Evolutionary conservation across 2,113 vertebrate species (phyloP).

Genomic region (Amia ocellicauda): DNA sequence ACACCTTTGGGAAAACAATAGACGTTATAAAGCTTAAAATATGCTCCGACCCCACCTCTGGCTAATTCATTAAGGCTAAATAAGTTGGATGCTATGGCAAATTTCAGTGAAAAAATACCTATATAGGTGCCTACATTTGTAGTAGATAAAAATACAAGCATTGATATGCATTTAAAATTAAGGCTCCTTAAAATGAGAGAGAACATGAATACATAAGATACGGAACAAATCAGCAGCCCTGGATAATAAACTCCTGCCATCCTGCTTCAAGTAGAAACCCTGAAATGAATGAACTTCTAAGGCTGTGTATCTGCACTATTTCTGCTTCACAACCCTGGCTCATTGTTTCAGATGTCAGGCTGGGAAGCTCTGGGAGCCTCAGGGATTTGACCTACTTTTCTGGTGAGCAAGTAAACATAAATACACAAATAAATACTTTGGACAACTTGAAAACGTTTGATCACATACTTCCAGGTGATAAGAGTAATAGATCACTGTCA

Average conservation of each 20-base stretch:
- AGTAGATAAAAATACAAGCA: too few relatives aligned
- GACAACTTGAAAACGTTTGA: slow-evolving; percentile 9
- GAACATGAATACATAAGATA: too few relatives aligned
- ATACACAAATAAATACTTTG: background rate
- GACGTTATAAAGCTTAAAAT: too few relatives aligned
- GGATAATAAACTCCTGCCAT: background rate
- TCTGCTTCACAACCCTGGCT: background rate
- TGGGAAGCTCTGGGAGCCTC: background rate
- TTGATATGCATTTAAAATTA: too few relatives aligned
- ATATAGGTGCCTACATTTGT: too few relatives aligned
- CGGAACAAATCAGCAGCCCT: background rate
- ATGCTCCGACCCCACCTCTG: too few relatives aligned
- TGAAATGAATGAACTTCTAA: slow-evolving; percentile 5
- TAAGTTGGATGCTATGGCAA: too few relatives aligned
- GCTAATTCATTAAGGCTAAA: too few relatives aligned
- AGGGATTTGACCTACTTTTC: slow-evolving; percentile 29
- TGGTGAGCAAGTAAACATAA: slow-evolving; percentile 5
- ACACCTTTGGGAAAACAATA: background rate
- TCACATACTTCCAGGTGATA: background rate
- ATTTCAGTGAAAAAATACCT: too few relatives aligned
- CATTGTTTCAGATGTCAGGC: slow-evolving; percentile 1
- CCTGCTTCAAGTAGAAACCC: background rate
- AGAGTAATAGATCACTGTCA: background rate
- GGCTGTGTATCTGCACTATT: background rate
- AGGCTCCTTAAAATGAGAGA: too few relatives aligned